Evolutionary conservation across 2,113 vertebrate genomes (phyloP).

Genomic region (Enhydra lutris): DNA sequence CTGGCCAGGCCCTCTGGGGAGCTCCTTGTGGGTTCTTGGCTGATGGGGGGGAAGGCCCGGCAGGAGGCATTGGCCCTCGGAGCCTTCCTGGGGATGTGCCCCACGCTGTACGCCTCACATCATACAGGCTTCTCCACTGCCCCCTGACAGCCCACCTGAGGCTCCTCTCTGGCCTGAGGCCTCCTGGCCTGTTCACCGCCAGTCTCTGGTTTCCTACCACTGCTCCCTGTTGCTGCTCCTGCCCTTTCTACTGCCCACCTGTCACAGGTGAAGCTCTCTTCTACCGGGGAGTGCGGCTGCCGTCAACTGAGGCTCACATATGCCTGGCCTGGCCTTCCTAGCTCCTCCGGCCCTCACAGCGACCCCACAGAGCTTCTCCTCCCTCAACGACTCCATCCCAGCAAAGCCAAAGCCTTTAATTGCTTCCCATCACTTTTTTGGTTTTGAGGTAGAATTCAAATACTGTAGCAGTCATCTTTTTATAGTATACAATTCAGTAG

Average conservation of each 20-base stretch:
- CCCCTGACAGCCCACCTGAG: accelerated
- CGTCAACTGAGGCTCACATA: accelerated
- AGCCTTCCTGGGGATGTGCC: neutral
- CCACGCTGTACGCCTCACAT: neutral
- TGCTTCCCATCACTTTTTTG: neutral
- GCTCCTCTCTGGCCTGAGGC: neutral
- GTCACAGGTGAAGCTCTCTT: neutral
- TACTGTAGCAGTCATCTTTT: neutral
- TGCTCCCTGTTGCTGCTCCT: accelerated
- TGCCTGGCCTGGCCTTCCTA: accelerated
- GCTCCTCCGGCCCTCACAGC: too few species aligned
- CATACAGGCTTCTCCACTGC: accelerated
- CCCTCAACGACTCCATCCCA: neutral
- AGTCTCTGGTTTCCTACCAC: neutral
- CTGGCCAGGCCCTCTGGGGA: neutral
- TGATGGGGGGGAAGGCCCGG: neutral
- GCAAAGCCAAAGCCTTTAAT: neutral
- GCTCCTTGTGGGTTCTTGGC: neutral
- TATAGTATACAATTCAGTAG: neutral
- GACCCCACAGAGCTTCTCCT: neutral
- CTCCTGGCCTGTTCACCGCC: neutral
- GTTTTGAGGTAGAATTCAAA: neutral
- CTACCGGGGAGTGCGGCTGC: neutral
- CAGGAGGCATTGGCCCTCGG: neutral
- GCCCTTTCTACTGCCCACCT: neutral